Evolutionary conservation across 2,888 invertebrate genomes (phyloP), one percentile per base, ranked within the genome.

Genomic region (Petrophora chlorosata): DNA sequence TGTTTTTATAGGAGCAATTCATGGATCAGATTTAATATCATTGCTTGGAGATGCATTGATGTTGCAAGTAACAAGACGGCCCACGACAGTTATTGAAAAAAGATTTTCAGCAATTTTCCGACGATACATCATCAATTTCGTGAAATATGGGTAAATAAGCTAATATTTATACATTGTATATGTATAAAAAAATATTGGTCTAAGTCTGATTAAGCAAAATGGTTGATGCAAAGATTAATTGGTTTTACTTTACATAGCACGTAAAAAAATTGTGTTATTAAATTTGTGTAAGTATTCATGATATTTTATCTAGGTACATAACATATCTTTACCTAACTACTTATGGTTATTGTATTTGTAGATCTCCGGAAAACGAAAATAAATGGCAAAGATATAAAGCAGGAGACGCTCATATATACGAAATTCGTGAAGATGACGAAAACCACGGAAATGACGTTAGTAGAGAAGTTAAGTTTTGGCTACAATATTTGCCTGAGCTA

Each of bases 21-120:
- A 94, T 58, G 93, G 94, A 3, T 90, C 94, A 0, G 95, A 95
- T 73, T 76, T 95, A 47, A 86, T 94, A 5, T 84, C 94, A 19
- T 73, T 94, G 15, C 85, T 94, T 58, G 94, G 95, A 3, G 94
- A 94, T 26, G 90, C 92, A 22, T 70, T 94, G 25, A 91, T 93
- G 69, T 92, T 93, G 58, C 93, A 94, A 82, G 86, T 94, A 45
- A 92, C 93, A 1, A 91, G 94, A 19, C 85, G 94, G 33, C 90
- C 93, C 5, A 91, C 94, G 41, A 92, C 89, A 10, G 69, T 82
- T 14, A 86, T 89, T 3, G 95, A 95, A 70, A 92, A 92, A 60
- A 85, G 87, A 53, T 74, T 93, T 9, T 80, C 87, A 3, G 61
- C 63, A 5, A 42, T 67, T 40, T 80, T 86, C 51, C 73, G 79